phyloP scores from a whole-genome alignment of 2,888 invertebrate genomes.

The Phaedon cochleariae region DNA sequence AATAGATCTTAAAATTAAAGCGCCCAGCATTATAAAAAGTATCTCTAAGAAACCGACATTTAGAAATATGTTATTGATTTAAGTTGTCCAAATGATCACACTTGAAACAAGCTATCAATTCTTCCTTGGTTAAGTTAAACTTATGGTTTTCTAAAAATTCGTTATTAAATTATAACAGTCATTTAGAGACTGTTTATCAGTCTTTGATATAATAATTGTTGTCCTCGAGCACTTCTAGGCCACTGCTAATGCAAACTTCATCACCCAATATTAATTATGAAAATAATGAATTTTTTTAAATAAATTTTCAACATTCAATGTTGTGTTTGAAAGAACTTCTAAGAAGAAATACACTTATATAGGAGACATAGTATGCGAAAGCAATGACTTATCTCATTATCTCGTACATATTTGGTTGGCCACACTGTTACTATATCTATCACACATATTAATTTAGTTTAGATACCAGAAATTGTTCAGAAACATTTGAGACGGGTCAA shows the following conservation, averaged over 20 bases:
- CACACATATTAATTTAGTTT: not conserved
- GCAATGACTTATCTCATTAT: not conserved
- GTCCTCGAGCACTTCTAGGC: conserved; percentile 5
- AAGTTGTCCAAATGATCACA: not conserved
- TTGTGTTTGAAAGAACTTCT: not conserved
- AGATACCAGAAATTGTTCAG: not conserved
- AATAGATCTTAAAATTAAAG: not conserved
- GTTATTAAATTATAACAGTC: conserved; percentile 42
- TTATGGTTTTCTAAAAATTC: conserved; percentile 36
- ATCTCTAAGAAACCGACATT: not conserved
- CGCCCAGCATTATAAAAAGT: not conserved
- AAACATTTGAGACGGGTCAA: not conserved
- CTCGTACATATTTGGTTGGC: not conserved
- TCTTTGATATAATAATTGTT: conserved; percentile 40
- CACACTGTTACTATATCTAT: conserved; percentile 1
- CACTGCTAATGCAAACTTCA: conserved; percentile 1
- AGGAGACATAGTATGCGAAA: not conserved
- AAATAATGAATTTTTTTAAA: not conserved
- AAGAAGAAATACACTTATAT: not conserved
- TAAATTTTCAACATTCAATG: not conserved
- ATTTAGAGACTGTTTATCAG: conserved; percentile 45
- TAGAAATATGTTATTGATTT: not conserved
- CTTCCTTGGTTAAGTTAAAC: conserved; percentile 2
- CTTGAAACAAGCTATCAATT: not conserved
- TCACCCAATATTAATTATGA: not conserved